Conservation (phyloP, 2,888 invertebrate species). For the Drosophila diplacantha region DNA sequence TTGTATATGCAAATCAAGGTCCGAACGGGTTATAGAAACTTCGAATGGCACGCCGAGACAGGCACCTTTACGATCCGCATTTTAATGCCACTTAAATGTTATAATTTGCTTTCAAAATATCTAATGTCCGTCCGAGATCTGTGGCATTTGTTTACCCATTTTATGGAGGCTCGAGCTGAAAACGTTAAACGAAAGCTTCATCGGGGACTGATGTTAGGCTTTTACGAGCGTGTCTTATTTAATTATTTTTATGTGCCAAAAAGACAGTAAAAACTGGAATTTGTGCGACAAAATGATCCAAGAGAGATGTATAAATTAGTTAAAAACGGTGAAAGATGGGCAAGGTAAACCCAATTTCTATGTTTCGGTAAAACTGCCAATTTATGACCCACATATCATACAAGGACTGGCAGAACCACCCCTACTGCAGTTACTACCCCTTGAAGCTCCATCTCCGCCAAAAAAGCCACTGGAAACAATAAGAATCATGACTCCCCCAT, state of each 20-base stretch:
- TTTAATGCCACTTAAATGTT: conserved; percentile 59
- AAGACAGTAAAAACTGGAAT: conserved; percentile 39
- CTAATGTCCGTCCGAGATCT: conserved; percentile 44
- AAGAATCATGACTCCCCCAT: conserved; percentile 61
- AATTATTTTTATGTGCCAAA: conserved; percentile 60
- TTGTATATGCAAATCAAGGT: conserved; percentile 56
- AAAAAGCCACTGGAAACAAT: conserved; percentile 43
- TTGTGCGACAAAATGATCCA: conserved; percentile 15
- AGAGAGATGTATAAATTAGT: conserved; percentile 53
- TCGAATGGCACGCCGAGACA: conserved; percentile 24
- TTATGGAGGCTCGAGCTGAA: conserved; percentile 41
- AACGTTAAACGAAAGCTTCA: conserved; percentile 43
- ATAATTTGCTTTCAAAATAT: conserved; percentile 68
- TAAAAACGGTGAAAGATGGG: conserved; percentile 35
- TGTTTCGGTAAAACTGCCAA: conserved; percentile 13
- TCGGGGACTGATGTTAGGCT: conserved; percentile 9
- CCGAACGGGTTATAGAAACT: conserved; percentile 37
- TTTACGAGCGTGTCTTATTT: conserved; percentile 62
- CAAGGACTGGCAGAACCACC: conserved; percentile 7
- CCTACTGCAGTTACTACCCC: conserved; percentile 1
- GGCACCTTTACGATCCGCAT: conserved; percentile 34
- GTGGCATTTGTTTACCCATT: conserved; percentile 45
- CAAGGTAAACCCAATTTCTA: conserved; percentile 3
- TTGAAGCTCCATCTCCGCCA: background rate
- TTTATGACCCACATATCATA: conserved; percentile 43